Evolutionary conservation across 1,140 invertebrate genomes (phyloP), one percentile per base, ranked within the genome.

Genomic region (Diorhabda elongata): DNA sequence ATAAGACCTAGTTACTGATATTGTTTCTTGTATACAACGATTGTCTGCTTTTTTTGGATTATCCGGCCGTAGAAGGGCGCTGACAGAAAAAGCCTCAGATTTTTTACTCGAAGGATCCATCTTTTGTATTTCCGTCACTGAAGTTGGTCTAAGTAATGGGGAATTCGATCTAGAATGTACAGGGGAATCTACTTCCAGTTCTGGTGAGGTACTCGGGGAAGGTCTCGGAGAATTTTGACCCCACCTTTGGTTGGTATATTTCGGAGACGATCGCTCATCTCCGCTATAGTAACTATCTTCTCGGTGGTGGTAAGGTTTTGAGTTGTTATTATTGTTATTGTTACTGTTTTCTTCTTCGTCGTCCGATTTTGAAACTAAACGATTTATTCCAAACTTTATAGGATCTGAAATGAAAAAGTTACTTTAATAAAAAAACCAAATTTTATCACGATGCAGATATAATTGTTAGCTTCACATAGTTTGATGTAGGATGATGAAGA

Each of bases 31-130:
- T 72, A 86, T 84, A 61, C 85, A 81, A 64, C 83, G 81, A 76
- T 76, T 81, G 70, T 76, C 84, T 84, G 81, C 85, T 78, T 77
- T 84, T 81, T 88, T 85, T 2, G 88, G 90, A 41, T 89, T 87
- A 79, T 93, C 91, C 62, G 91, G 90, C 80, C 90, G 85, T 8
- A 93, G 79, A 3, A 93, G 81, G 0, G 91, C 92, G 60, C 88
- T 91, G 4, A 93, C 91, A 67, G 90, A 92, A 78, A 93, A 93
- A 4, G 88, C 86, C 80, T 92, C 89, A 4, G 90, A 92, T 82
- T 89, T 87, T 80, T 90, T 90, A 42, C 80, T 76, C 11, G 81
- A 80, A 68, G 78, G 80, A 73, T 73, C 81, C 74, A 63, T 78
- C 76, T 76, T 80, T 72, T 69, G 75, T 11, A 82, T 81, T 42